These are phyloP conservation scores for Neocrepidodera transversa DNA, from an alignment of 2,888 invertebrate genomes.

Conservation along the genomic window DNA sequence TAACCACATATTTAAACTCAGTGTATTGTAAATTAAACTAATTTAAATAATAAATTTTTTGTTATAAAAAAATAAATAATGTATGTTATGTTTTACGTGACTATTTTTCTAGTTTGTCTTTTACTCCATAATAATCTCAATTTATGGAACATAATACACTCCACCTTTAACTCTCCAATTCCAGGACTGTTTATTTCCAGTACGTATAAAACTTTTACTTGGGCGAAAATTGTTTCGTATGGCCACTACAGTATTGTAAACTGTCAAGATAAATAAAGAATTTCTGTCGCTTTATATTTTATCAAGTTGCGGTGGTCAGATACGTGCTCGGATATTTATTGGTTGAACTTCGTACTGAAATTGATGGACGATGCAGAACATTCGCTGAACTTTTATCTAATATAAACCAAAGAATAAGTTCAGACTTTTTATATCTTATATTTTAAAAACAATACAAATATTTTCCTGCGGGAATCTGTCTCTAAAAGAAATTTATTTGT, in stretches of 20 bases:
- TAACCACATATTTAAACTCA: no score
- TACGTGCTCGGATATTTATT: constrained; percentile 32
- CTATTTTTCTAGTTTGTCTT: no score
- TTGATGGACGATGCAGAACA: constrained; percentile 19
- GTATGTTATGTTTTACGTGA: no score
- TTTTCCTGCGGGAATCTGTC: no score
- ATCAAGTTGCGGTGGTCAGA: constrained; percentile 29
- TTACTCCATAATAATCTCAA: neutral
- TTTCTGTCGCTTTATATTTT: constrained; percentile 29
- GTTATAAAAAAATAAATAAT: no score
- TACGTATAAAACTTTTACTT: constrained; percentile 42
- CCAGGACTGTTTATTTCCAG: constrained; percentile 41
- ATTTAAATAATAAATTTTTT: no score
- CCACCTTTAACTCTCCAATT: constrained; percentile 16
- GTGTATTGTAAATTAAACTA: no score
- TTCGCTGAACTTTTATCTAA: constrained; percentile 18
- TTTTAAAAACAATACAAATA: constrained; percentile 17
- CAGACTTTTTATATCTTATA: constrained; percentile 5
- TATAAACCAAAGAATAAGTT: constrained; percentile 6
- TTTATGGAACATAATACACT: neutral
- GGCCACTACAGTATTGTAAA: constrained; percentile 29
- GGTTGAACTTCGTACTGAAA: constrained; percentile 22
- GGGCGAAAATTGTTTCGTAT: constrained; percentile 40
- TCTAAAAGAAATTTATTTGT: no score
- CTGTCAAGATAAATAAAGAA: constrained; percentile 42